These are phyloP conservation scores for Latheticus oryzae DNA, from an alignment of 2,888 invertebrate genomes.

Conservation along the genomic window DNA sequence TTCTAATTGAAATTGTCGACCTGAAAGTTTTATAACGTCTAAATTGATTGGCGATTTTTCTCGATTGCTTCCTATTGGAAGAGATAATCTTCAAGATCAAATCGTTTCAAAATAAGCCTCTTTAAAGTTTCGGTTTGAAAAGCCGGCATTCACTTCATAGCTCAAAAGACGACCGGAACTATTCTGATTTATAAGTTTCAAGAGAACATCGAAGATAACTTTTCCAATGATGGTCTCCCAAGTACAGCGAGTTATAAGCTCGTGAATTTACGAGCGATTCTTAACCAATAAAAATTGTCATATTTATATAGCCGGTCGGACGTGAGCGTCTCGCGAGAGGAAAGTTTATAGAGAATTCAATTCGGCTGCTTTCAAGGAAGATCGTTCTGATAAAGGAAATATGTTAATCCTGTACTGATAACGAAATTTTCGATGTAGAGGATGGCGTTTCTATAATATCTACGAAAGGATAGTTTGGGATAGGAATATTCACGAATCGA, in stretches of 20 bases:
- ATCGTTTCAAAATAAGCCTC: slow-evolving; percentile 26
- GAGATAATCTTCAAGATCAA: slow-evolving; percentile 32
- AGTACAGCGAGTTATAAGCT: slow-evolving; percentile 43
- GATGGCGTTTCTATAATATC: too few species aligned
- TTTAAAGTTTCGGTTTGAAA: slow-evolving; percentile 28
- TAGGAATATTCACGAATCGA: too few species aligned
- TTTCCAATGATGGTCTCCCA: slow-evolving; percentile 47
- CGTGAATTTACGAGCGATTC: slow-evolving; percentile 43
- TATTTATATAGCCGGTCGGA: slow-evolving; percentile 24
- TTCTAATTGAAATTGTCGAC: too few species aligned
- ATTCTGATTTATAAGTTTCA: slow-evolving; percentile 49
- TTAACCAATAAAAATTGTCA: slow-evolving; percentile 43
- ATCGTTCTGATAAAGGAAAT: too few species aligned
- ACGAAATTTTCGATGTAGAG: too few species aligned
- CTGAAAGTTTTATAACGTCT: slow-evolving; percentile 1
- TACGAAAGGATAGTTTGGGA: too few species aligned
- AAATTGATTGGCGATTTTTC: slow-evolving; percentile 4
- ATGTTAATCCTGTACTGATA: too few species aligned
- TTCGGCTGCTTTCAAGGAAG: too few species aligned
- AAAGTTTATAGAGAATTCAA: slow-evolving; percentile 3
- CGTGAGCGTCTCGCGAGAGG: neutral
- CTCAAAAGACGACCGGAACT: slow-evolving; percentile 38
- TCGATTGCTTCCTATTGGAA: too few species aligned
- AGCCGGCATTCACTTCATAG: slow-evolving; percentile 26
- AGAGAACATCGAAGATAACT: slow-evolving; percentile 43